These are phyloP conservation scores for Calameuta pallipes DNA, from an alignment of 2,888 invertebrate genomes.

Conservation along the genomic window DNA sequence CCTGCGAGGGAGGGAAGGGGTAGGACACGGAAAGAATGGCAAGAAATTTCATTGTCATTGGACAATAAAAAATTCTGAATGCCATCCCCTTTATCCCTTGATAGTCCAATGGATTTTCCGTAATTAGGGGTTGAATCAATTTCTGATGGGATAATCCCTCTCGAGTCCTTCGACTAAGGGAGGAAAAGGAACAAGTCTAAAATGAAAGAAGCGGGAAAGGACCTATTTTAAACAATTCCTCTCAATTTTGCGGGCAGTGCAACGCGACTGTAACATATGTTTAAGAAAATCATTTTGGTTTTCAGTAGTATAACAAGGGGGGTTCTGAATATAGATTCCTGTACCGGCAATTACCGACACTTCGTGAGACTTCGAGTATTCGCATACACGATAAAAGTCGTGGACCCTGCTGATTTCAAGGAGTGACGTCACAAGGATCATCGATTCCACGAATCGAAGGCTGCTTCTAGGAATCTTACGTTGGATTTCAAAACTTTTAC, in stretches of 20 bases:
- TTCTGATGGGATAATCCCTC: conserved; percentile 6
- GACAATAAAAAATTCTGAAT: not conserved
- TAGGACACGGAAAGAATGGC: not conserved
- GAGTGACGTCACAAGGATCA: too few relatives aligned
- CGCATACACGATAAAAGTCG: too few relatives aligned
- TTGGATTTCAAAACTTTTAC: too few relatives aligned
- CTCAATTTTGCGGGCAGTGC: conserved; percentile 12
- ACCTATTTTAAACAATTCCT: conserved; percentile 13
- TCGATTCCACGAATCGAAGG: too few relatives aligned
- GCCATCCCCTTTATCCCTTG: not conserved
- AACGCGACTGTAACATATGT: conserved; percentile 7
- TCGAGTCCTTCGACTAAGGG: not conserved
- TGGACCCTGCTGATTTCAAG: too few relatives aligned
- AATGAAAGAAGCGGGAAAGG: not conserved
- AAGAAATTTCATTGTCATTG: not conserved
- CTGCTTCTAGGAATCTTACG: too few relatives aligned
- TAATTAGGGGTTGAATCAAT: not conserved
- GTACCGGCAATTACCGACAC: too few relatives aligned
- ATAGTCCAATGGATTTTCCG: not conserved
- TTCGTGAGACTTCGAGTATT: too few relatives aligned
- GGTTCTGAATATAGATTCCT: too few relatives aligned
- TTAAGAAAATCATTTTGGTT: conserved; percentile 13
- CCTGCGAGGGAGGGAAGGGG: too few relatives aligned
- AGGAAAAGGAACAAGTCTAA: not conserved
- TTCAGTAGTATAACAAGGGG: not conserved